These are phyloP conservation scores for Onychostruthus taczanowskii DNA, from an alignment of 2,113 vertebrate genomes.

Conservation along the genomic window DNA sequence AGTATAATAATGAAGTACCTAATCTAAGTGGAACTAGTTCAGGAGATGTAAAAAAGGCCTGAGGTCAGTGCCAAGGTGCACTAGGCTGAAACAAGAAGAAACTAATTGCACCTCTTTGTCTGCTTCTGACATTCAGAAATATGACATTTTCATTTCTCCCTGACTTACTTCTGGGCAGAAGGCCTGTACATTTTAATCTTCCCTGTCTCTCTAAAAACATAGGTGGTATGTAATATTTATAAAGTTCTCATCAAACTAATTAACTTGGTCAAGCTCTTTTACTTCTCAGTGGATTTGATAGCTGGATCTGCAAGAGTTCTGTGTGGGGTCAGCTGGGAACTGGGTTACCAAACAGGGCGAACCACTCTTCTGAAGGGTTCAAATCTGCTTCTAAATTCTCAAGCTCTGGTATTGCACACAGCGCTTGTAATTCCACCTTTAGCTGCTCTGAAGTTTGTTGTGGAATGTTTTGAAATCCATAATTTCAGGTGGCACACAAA, in stretches of 20 bases:
- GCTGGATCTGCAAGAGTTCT: not conserved
- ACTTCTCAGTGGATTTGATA: not conserved
- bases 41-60: not conserved
- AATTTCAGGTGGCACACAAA: not conserved
- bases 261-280: not conserved
- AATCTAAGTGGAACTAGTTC: not conserved
- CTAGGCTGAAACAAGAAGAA: not conserved
- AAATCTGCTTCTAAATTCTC: not conserved
- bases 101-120: not conserved
- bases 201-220: not conserved
- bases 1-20: not conserved
- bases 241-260: not conserved
- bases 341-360: not conserved
- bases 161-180: not conserved
- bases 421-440: not conserved
- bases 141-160: not conserved
- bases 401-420: fast-evolving
- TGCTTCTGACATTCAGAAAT: not conserved
- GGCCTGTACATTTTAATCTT: not conserved
- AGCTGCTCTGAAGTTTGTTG: not conserved
- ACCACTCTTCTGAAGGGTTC: not conserved
- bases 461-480: not conserved
- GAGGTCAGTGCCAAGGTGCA: not conserved
- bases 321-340: not conserved
- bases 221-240: not conserved